Evolutionary conservation across 1,140 invertebrate genomes (phyloP).

Genomic region (Achroia grisella): DNA sequence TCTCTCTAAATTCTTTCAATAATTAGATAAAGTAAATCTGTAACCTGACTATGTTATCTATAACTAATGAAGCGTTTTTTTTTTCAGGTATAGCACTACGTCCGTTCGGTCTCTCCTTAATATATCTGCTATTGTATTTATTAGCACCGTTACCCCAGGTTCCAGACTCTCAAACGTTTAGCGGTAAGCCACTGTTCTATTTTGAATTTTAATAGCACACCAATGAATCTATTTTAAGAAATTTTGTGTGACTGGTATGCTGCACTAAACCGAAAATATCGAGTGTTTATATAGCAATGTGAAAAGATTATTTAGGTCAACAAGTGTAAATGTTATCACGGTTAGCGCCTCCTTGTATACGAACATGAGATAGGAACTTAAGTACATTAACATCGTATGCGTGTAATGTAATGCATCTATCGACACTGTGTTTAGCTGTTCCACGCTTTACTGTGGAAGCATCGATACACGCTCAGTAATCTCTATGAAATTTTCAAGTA

Average conservation of each 20-base stretch:
- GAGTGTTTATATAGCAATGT: background rate
- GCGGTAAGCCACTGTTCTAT: constrained; percentile 66
- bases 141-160: constrained; percentile 85
- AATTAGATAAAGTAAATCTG: background rate
- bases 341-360: background rate
- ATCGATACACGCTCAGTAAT: too few species aligned
- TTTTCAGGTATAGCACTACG: constrained; percentile 88
- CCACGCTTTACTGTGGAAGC: too few species aligned
- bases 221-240: background rate
- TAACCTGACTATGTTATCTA: background rate
- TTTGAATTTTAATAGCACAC: constrained; percentile 1
- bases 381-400: too few species aligned
- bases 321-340: constrained; percentile 3
- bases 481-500: too few species aligned
- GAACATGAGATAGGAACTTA: too few species aligned
- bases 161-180: constrained; percentile 81
- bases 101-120: constrained; percentile 86
- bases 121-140: constrained; percentile 89
- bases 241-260: background rate
- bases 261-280: constrained; percentile 1
- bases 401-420: too few species aligned
- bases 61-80: constrained; percentile 12
- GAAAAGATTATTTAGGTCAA: background rate
- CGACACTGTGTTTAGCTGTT: too few species aligned
- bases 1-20: too few species aligned